Base-by-base conservation (phyloP, 1,140 invertebrate genomes). In the Trissolcus basalis region DNA sequence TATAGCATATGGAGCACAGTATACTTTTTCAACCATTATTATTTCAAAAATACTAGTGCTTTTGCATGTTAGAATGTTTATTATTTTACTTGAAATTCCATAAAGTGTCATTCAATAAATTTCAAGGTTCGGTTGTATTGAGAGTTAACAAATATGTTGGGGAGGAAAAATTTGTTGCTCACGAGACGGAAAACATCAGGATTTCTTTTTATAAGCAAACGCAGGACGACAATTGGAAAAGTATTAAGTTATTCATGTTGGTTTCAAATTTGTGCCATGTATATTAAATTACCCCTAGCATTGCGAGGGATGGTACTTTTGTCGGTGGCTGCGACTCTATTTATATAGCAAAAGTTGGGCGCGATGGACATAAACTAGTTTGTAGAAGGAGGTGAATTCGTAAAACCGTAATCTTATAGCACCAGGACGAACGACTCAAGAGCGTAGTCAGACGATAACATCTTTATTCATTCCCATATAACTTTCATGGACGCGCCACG, bases 401-500 rank as follows among this genome's bases (percentile, higher is more conserved):
- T 82, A 84, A 83, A 83, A 84, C 72, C 72, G 83, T 83, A 84
- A 83, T 84, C 82, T 83, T 82, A 82, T 77, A 76, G 58, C 71
- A 77, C 60, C 71, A 73, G 78, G 78, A 72, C 65, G 74, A 74
- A 73, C 76, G 69, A 78, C 59, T 76, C 68, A 68, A 77, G 58
- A 70, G 77, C 67, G 75, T 76, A 75, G 79, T 77, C 70, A 41
- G 54, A 75, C 61, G 82, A 83, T 85, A 85, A 83, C 82, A 83
- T 85, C 83, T 85, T 85, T 82, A 83, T 83, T 78, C 77, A 81
- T 82, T 82, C 80, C 78, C 79, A 79, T 83, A 85, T 83, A 85
- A 83, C 76, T 83, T 85, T 85, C 83, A 85, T 81, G 81, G 72
- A 74, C 74, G 80, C 72, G 81, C 45, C 73, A 71, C 67, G 82